Conservation (phyloP, 2,113 vertebrate species). For the Artemisiospiza belli region DNA sequence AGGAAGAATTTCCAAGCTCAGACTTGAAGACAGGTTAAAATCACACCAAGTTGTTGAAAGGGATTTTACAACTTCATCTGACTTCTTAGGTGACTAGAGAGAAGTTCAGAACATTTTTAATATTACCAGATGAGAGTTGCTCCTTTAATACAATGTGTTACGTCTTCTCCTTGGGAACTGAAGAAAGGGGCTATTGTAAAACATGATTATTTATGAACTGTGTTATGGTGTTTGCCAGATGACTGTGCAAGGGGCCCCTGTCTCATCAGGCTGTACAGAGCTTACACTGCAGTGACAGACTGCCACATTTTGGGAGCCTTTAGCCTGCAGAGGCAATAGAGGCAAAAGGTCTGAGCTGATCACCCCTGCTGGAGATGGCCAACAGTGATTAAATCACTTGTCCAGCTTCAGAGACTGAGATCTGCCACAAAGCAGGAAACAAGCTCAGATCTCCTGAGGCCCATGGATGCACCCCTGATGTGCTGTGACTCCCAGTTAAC, state of each 20-base stretch:
- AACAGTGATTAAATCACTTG: neutral
- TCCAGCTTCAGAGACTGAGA: neutral
- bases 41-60: neutral
- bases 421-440: neutral
- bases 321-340: neutral
- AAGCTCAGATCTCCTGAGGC: neutral
- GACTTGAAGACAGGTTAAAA: neutral
- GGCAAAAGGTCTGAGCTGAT: neutral
- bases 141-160: neutral
- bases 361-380: neutral
- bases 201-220: constrained; percentile 29
- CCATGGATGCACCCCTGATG: neutral
- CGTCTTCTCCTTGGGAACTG: neutral
- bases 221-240: constrained; percentile 24
- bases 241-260: neutral
- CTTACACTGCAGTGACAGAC: neutral
- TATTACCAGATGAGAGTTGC: neutral
- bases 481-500: neutral
- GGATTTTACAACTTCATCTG: neutral
- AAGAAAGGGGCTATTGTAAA: constrained; percentile 43
- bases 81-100: constrained; percentile 6
- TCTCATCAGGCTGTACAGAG: neutral
- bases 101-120: constrained; percentile 7
- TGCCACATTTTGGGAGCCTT: neutral
- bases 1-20: neutral